A percentile compares a stretch with the other conserved stretches of the same genome.
phyloP scores from a whole-genome alignment of 2,888 invertebrate genomes.

The Oligia latruncula region DNA sequence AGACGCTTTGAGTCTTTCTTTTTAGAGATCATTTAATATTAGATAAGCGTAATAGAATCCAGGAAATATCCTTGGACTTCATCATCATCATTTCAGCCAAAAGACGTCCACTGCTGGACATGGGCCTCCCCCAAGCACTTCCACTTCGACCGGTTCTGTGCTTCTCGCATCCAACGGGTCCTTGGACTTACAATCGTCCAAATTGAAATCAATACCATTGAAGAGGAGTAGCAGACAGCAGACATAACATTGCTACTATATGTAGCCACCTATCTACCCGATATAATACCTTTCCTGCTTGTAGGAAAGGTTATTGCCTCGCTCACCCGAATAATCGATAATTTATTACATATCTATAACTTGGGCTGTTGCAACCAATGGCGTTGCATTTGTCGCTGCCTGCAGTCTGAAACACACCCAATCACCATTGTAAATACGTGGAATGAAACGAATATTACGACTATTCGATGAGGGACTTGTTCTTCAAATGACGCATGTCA shows the following conservation, averaged over 20 bases:
- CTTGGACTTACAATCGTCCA: neutral
- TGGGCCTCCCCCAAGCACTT: no score
- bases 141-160: no score
- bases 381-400: conserved; percentile 22
- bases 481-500: conserved; percentile 65
- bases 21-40: neutral
- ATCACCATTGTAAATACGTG: conserved; percentile 19
- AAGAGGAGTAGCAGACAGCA: neutral
- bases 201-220: neutral
- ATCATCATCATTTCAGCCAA: no score
- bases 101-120: no score
- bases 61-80: neutral
- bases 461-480: conserved; percentile 28
- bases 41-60: neutral
- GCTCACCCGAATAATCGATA: conserved; percentile 38
- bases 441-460: conserved; percentile 38
- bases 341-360: conserved; percentile 39
- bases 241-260: neutral
- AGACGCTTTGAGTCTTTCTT: neutral
- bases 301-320: conserved; percentile 30
- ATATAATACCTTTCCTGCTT: conserved; percentile 8
- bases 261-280: neutral
- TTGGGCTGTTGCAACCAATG: conserved; percentile 48
- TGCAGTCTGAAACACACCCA: conserved; percentile 44
- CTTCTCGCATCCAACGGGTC: no score